Base-by-base conservation (phyloP, 2,113 vertebrate species). In the Tauraco erythrolophus region DNA sequence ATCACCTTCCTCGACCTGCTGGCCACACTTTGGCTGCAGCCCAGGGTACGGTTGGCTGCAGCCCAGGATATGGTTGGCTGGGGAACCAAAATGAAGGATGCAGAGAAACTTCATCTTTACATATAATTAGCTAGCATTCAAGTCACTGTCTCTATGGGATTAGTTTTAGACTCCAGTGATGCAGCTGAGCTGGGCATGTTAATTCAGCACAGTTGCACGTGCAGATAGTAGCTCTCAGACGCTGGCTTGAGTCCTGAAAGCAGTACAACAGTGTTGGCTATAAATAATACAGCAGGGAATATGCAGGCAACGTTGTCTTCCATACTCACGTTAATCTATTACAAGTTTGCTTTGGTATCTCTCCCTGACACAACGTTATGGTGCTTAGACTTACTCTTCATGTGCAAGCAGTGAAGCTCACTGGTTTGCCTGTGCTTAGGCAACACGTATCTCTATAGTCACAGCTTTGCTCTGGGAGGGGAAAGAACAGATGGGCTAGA, bases 281-380 rank as follows among this genome's bases (percentile, higher is more conserved):
- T 75, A 87, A 95, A 82, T 75, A 92, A 91, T 75, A 70, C 76
- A 92, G 31, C 60, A 56, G 77, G 18, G 72, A 75, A 77, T 80
- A 74, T 33, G 41, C 41, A 84, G 58, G 46, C 51, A 81, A 51
- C 39, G 46, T 27, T 92, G 72, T 77, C 92, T 92, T 74, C 76
- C 70, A 28, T 92, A 37, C 23, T 75, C 50, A 14, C 28, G 31
- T 72, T 94, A 96, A 92, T 92, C 46, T 76, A 25, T 74, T 91
- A 77, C 80, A 94, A 77, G 46, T 91, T 96, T 95, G 76, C 86
- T 91, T 92, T 94, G 50, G 51, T 92, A 88, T 91, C 83, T 96
- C 66, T 96, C 31, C 17, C 76, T 86, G 71, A 86, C 76, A 86
- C 54, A 60, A 35, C 1, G 2, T 89, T 80, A 17, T 35, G 76